Conservation (phyloP, 2,888 invertebrate genomes). For the Cremastinae sp. region DNA sequence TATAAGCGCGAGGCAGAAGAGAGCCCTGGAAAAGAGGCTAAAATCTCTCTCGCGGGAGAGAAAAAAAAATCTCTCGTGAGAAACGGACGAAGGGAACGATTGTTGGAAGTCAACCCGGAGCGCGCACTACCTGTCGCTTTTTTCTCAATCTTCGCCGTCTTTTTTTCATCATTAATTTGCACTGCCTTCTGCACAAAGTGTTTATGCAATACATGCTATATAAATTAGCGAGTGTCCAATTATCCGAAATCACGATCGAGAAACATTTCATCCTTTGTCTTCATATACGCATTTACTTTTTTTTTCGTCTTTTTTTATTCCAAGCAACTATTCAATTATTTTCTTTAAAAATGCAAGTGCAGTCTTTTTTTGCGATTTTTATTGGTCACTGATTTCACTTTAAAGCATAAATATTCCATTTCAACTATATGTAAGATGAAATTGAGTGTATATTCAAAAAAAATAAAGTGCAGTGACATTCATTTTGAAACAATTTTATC, state of each 20-base stretch:
- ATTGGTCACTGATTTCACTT: too few species aligned
- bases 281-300: too few species aligned
- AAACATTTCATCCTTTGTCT: not conserved
- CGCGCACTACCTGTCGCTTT: constrained; percentile 16
- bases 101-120: constrained; percentile 46
- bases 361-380: too few species aligned
- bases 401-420: too few species aligned
- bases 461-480: too few species aligned
- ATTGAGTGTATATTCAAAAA: too few species aligned
- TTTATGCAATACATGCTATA: constrained; percentile 13
- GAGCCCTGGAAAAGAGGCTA: constrained; percentile 10
- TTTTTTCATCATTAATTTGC: constrained; percentile 13
- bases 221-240: constrained; percentile 15
- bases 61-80: constrained; percentile 51
- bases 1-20: constrained; percentile 32
- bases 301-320: too few species aligned
- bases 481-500: too few species aligned
- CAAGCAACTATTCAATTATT: too few species aligned
- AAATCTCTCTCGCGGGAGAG: constrained; percentile 12
- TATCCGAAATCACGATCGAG: not conserved
- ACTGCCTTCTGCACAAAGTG: constrained; percentile 25
- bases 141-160: not conserved
- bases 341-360: too few species aligned
- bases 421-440: too few species aligned
- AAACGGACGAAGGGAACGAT: constrained; percentile 55